Conservation (phyloP, 2,888 invertebrate genomes). For the Drosophila rubida region DNA sequence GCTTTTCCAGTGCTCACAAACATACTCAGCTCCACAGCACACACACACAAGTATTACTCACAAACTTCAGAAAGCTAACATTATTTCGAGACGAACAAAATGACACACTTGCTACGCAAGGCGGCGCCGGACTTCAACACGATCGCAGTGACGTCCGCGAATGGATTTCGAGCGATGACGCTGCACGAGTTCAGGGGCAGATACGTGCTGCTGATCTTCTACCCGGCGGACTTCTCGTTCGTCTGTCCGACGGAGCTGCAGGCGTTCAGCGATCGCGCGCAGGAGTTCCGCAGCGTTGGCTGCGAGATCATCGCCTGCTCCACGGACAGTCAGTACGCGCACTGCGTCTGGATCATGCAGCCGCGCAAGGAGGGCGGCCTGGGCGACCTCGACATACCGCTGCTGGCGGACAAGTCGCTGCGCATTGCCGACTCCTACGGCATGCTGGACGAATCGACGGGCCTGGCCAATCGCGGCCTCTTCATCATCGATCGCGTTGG, state of each 20-base stretch:
- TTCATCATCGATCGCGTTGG: slow-evolving; percentile 96
- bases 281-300: slow-evolving; percentile 92
- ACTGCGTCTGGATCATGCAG: slow-evolving; percentile 97
- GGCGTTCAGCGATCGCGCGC: slow-evolving; percentile 95
- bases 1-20: background rate
- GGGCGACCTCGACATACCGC: slow-evolving; percentile 96
- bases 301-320: slow-evolving; percentile 95
- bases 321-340: slow-evolving; percentile 97
- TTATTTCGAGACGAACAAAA: background rate
- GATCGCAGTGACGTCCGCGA: slow-evolving; percentile 29
- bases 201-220: slow-evolving; percentile 95
- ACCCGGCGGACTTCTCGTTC: slow-evolving; percentile 94
- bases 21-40: background rate
- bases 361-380: slow-evolving; percentile 96
- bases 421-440: slow-evolving; percentile 94
- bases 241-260: slow-evolving; percentile 97
- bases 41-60: background rate
- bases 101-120: slow-evolving; percentile 47
- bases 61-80: background rate
- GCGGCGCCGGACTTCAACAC: slow-evolving; percentile 57
- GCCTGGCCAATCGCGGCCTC: slow-evolving; percentile 95
- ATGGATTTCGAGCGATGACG: slow-evolving; percentile 69
- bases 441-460: slow-evolving; percentile 94
- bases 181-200: slow-evolving; percentile 91
- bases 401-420: slow-evolving; percentile 95